These are phyloP conservation scores for Spea hammondii DNA, from an alignment of 2,797 vertebrate genomes.

Conservation along the genomic window DNA sequence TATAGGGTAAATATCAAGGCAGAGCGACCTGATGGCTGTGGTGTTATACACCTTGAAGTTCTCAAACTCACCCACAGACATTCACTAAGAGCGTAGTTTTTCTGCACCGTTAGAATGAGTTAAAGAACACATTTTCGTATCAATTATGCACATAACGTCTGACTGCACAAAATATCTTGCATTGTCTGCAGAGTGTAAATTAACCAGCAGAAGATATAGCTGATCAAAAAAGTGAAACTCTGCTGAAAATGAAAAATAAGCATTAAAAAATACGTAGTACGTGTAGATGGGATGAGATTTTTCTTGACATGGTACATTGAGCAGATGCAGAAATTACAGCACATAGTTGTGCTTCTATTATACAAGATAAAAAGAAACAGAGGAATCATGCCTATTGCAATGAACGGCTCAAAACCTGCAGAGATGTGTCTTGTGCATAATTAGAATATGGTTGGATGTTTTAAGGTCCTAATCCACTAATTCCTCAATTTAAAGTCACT, in stretches of 20 bases:
- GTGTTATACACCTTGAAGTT: no score
- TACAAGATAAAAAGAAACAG: slow-evolving; percentile 9
- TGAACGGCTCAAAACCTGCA: neutral
- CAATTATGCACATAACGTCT: slow-evolving; percentile 11
- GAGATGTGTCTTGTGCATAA: no score
- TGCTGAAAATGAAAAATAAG: slow-evolving; percentile 25
- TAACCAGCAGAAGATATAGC: slow-evolving; percentile 19
- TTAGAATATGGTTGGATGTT: no score
- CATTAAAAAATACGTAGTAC: neutral
- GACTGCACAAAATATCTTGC: slow-evolving; percentile 25
- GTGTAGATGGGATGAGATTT: slow-evolving; percentile 20
- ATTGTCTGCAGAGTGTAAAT: slow-evolving; percentile 27
- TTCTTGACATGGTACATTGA: slow-evolving; percentile 40
- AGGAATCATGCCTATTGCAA: neutral
- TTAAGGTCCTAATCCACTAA: no score
- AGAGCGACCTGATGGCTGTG: no score
- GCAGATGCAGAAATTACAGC: slow-evolving; percentile 16
- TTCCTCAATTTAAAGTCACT: no score
- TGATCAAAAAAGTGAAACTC: slow-evolving; percentile 13
- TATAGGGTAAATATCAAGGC: no score
- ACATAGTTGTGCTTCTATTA: slow-evolving; percentile 10
- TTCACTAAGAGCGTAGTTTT: neutral
- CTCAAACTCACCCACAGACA: no score
- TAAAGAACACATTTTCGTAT: slow-evolving; percentile 8
- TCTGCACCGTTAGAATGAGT: neutral